These are phyloP conservation scores for Ophion slaviceki DNA, from an alignment of 2,888 invertebrate genomes.

Conservation along the genomic window DNA sequence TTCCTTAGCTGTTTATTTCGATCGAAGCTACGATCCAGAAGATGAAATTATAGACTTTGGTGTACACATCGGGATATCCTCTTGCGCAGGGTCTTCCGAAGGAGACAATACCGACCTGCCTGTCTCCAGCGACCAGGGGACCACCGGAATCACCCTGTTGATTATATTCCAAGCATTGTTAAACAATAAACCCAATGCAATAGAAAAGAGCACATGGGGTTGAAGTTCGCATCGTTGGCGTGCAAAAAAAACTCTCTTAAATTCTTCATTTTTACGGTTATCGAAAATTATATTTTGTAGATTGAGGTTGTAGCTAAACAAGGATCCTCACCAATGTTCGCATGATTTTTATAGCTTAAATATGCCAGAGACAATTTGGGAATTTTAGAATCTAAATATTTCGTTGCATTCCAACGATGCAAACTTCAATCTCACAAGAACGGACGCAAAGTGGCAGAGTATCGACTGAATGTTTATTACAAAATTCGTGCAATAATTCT, in stretches of 20 bases:
- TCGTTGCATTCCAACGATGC: too few species aligned
- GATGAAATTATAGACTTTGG: slow-evolving; percentile 67
- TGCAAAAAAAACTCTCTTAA: too few species aligned
- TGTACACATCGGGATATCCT: slow-evolving; percentile 73
- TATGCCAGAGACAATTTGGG: too few species aligned
- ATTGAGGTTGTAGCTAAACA: too few species aligned
- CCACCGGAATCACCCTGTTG: slow-evolving; percentile 73
- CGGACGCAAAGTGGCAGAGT: not conserved
- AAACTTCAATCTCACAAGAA: too few species aligned
- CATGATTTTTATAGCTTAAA: too few species aligned
- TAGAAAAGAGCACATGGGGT: not conserved
- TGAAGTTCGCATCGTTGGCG: too few species aligned
- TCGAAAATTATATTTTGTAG: too few species aligned
- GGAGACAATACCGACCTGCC: slow-evolving; percentile 75
- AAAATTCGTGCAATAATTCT: not conserved
- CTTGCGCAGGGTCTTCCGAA: slow-evolving; percentile 71
- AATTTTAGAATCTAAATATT: too few species aligned
- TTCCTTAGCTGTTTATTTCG: slow-evolving; percentile 13
- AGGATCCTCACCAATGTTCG: too few species aligned
- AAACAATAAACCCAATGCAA: not conserved
- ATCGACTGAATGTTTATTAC: not conserved
- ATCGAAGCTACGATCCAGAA: slow-evolving; percentile 67
- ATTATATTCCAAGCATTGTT: not conserved
- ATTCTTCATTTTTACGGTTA: too few species aligned
- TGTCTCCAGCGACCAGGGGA: slow-evolving; percentile 70